Evolutionary conservation across 1,140 invertebrate genomes (phyloP), one percentile per base, ranked within the genome.

Genomic region (Sycophaga agraensis): DNA sequence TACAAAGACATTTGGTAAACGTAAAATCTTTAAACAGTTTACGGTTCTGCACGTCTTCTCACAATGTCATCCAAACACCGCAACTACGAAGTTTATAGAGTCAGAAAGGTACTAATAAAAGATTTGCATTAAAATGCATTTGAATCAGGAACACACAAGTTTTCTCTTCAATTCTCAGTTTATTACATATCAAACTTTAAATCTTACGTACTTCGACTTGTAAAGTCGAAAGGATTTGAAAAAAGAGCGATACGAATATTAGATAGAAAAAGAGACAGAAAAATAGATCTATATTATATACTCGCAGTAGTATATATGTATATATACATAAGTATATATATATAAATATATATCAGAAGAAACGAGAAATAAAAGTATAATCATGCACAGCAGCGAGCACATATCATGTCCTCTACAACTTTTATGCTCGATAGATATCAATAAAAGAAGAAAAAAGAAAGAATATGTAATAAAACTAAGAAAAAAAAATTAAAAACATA

Each of bases 381-480:
- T 49, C 59, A 63, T 59, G 66, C 64, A 64, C 43, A 64, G 46
- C 56, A 59, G 31, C 59, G 37, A 56, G 37, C 46, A 59, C 31
- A 68, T 62, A n/a, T 31, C 28, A 31, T 31, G 4, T 31, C 61
- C 57, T 65, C 69, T 68, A 72, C 59, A 68, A 68, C 59, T 72
- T 66, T 69, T 66, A 71, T 64, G 68, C 64, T 70, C 64, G 67
- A 67, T 66, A 71, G 60, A 61, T 66, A 64, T 42, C 62, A 42
- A 65, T 42, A 14, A 68, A 55, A 65, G 16, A 63, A 55, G 48
- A 65, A 63, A 63, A 64, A 57, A n/a, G n/a, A n/a, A n/a, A n/a
- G n/a, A n/a, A n/a, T n/a, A n/a, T n/a, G n/a, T n/a, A n/a, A n/a
- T n/a, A n/a, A n/a, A n/a, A n/a, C n/a, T n/a, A n/a, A n/a, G n/a